phyloP scores from a whole-genome alignment of 2,113 vertebrate species.

The Prietella phreatophila region DNA sequence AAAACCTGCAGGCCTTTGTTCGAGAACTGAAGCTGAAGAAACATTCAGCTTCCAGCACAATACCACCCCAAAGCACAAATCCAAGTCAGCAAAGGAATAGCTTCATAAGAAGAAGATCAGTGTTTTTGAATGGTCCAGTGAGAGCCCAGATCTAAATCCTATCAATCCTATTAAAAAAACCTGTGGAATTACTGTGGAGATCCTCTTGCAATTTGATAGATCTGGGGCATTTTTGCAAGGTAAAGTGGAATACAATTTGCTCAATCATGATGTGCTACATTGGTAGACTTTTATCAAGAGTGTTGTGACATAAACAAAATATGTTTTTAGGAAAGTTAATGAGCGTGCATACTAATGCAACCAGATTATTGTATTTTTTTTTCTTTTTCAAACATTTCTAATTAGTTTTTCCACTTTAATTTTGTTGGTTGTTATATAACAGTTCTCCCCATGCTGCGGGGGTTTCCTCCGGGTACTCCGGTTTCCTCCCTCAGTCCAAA shows the following conservation, averaged over 20 bases:
- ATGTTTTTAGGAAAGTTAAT: neutral
- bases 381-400: neutral
- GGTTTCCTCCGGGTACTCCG: too few relatives aligned
- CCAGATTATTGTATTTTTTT: neutral
- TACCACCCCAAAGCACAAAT: neutral
- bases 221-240: neutral
- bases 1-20: neutral
- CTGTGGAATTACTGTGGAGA: too few relatives aligned
- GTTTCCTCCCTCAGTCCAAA: too few relatives aligned
- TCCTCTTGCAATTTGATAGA: neutral
- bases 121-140: neutral
- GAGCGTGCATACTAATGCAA: neutral
- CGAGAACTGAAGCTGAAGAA: neutral
- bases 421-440: neutral
- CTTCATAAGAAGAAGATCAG: neutral
- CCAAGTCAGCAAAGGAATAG: neutral
- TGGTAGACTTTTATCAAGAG: neutral
- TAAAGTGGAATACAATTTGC: neutral
- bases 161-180: too few relatives aligned
- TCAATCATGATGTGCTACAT: neutral
- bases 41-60: neutral
- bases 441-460: neutral
- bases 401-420: neutral
- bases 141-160: neutral
- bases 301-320: neutral